Percentiles rank a stretch among this genome's conserved stretches.
These are phyloP conservation scores for Enoplosus armatus DNA, from an alignment of 2,797 vertebrate genomes.

Conservation along the genomic window DNA sequence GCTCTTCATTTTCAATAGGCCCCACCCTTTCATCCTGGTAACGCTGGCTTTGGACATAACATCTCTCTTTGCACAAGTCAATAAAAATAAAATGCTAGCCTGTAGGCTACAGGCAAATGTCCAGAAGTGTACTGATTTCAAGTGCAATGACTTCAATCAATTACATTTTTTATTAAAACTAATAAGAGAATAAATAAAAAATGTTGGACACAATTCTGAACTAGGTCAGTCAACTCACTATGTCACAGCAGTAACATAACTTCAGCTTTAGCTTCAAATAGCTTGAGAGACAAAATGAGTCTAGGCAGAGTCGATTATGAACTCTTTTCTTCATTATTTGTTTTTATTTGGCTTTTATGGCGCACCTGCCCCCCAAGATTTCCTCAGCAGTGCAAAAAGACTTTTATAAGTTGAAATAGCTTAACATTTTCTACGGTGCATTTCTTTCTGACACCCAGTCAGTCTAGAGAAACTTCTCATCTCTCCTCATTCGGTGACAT, in stretches of 20 bases:
- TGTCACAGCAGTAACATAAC: background rate
- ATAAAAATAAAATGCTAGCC: background rate
- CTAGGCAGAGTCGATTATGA: background rate
- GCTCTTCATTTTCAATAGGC: background rate
- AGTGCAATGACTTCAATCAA: background rate
- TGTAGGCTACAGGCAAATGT: background rate
- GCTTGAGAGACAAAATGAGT: background rate
- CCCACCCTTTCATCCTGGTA: too few species aligned
- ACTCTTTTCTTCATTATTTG: background rate
- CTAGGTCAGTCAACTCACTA: background rate
- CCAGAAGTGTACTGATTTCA: background rate
- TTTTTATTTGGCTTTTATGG: background rate
- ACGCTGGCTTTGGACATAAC: background rate
- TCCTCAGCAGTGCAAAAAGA: background rate
- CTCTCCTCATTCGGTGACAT: background rate
- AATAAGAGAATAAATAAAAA: background rate
- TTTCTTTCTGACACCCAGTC: background rate
- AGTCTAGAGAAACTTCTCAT: background rate
- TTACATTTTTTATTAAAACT: too few species aligned
- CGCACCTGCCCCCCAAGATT: too few species aligned
- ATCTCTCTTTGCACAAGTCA: background rate
- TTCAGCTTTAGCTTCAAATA: background rate
- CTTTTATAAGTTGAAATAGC: background rate
- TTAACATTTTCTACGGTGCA: background rate
- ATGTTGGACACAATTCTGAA: background rate